Evolutionary conservation across 2,888 invertebrate species (phyloP).

Genomic region (Cheilosia urbana): DNA sequence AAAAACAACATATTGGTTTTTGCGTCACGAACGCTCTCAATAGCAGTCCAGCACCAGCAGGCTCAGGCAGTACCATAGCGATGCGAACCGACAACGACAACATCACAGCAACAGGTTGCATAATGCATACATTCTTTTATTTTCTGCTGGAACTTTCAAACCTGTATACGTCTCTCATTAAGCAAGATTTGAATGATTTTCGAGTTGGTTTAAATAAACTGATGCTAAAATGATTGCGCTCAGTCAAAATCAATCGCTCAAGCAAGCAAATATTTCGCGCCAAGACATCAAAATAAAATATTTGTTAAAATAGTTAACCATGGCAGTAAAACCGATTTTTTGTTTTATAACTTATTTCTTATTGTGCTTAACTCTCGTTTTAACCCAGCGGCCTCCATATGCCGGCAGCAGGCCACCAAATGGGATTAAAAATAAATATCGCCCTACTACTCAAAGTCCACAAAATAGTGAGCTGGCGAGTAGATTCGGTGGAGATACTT

Average conservation of each 20-base stretch:
- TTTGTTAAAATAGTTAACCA: not conserved
- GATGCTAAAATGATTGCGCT: constrained; percentile 31
- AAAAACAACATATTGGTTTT: not conserved
- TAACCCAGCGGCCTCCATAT: constrained; percentile 87
- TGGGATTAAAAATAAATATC: constrained; percentile 86
- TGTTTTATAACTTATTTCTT: constrained; percentile 32
- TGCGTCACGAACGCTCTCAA: constrained; percentile 13
- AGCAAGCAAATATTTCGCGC: not conserved
- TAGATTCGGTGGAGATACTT: constrained; percentile 84
- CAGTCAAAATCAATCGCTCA: constrained; percentile 43
- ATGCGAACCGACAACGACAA: not conserved
- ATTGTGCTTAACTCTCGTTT: constrained; percentile 28
- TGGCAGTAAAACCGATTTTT: constrained; percentile 40
- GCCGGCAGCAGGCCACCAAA: constrained; percentile 86
- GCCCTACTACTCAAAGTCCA: constrained; percentile 78
- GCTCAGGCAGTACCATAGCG: too few relatives aligned
- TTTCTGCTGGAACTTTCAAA: constrained; percentile 47
- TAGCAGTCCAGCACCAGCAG: not conserved
- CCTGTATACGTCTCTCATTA: constrained; percentile 56
- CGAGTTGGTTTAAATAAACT: constrained; percentile 58
- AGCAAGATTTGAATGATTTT: constrained; percentile 44
- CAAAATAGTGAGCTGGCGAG: constrained; percentile 81
- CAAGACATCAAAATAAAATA: not conserved
- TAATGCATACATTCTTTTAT: constrained; percentile 42
- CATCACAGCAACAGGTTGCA: constrained; percentile 52